Evolutionary conservation across 2,888 invertebrate species (phyloP).

Genomic region (Sphinx pinastri): DNA sequence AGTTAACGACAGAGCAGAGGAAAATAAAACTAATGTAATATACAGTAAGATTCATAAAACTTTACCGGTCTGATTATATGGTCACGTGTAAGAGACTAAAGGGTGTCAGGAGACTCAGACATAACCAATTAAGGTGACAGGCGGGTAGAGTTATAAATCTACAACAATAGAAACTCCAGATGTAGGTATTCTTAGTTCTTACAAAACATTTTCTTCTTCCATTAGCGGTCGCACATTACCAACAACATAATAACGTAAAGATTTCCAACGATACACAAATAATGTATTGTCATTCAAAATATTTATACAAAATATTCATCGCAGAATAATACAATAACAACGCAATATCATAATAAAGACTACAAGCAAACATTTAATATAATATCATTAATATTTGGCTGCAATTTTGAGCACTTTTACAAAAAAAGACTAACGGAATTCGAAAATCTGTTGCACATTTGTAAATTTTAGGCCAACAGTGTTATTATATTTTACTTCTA

Average conservation of each 20-base stretch:
- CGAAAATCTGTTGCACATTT: slow-evolving; percentile 35
- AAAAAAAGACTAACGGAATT: slow-evolving; percentile 29
- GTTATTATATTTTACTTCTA: slow-evolving; percentile 2
- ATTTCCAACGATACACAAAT: neutral
- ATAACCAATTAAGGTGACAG: too few species aligned
- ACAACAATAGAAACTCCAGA: too few species aligned
- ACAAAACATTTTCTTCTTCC: too few species aligned
- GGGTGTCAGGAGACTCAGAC: too few species aligned
- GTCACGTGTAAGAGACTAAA: too few species aligned
- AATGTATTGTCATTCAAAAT: neutral
- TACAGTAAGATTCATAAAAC: too few species aligned
- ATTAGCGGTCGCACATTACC: too few species aligned
- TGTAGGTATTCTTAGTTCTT: too few species aligned
- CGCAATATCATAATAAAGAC: neutral
- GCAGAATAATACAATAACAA: slow-evolving; percentile 9
- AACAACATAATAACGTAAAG: neutral
- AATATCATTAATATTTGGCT: slow-evolving; percentile 60
- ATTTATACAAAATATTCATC: neutral
- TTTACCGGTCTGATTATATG: too few species aligned
- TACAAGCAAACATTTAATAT: slow-evolving; percentile 28
- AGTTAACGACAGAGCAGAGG: too few species aligned
- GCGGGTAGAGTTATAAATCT: too few species aligned
- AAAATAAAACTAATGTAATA: too few species aligned
- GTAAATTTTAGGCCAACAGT: slow-evolving; percentile 46
- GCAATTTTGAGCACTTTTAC: slow-evolving; percentile 52